Evolutionary conservation across 2,888 invertebrate genomes (phyloP).

Genomic region (Ectemnius cavifrons): DNA sequence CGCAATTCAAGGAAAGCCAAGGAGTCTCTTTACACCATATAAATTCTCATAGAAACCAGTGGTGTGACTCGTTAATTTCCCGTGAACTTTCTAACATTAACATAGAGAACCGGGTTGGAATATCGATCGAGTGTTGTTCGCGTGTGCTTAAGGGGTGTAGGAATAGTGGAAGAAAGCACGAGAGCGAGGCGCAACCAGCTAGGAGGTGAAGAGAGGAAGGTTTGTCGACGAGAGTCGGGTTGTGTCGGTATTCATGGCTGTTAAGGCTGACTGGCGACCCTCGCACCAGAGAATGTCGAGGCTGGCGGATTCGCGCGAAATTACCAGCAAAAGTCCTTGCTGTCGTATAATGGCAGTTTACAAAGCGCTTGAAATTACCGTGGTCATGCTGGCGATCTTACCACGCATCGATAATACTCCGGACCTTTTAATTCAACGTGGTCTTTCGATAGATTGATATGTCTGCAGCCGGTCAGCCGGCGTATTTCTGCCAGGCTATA

Average conservation of each 20-base stretch:
- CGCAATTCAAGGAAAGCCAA: background rate
- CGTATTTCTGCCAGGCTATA: constrained; percentile 19
- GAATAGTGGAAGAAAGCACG: background rate
- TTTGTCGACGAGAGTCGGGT: background rate
- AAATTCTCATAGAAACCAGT: constrained; percentile 70
- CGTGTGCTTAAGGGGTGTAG: constrained; percentile 30
- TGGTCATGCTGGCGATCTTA: background rate
- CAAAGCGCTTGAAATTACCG: background rate
- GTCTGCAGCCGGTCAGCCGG: constrained; percentile 4
- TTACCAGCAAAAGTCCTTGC: constrained; percentile 8
- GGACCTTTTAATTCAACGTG: constrained; percentile 20
- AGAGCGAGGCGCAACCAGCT: constrained; percentile 10
- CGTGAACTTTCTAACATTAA: constrained; percentile 37
- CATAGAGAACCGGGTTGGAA: constrained; percentile 13
- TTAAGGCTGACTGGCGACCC: constrained; percentile 24
- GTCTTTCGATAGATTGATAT: constrained; percentile 1
- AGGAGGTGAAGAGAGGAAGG: background rate
- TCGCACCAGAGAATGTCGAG: constrained; percentile 41
- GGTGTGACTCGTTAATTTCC: constrained; percentile 55
- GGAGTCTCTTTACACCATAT: constrained; percentile 27
- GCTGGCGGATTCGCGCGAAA: constrained; percentile 38
- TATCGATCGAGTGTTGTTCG: constrained; percentile 49
- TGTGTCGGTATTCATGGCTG: constrained; percentile 10
- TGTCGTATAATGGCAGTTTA: background rate
- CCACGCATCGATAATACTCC: background rate